phyloP scores from a whole-genome alignment of 2,888 invertebrate species.

The Ctenicera cuprea region DNA sequence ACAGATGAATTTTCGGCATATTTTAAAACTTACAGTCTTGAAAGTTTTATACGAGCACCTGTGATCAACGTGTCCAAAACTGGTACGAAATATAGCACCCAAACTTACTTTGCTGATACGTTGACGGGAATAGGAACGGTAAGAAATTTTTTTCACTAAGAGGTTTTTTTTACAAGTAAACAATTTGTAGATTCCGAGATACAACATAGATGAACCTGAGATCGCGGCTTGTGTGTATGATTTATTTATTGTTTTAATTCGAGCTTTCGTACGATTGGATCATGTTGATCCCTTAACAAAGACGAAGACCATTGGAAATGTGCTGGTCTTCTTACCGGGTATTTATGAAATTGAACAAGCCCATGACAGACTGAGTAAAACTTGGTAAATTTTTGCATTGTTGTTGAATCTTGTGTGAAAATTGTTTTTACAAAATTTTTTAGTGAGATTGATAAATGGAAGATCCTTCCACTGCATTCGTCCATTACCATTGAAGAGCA shows the following conservation, averaged over 20 bases:
- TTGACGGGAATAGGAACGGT: slow-evolving; percentile 64
- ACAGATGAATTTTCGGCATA: slow-evolving; percentile 83
- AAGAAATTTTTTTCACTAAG: slow-evolving; percentile 54
- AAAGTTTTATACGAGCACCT: slow-evolving; percentile 73
- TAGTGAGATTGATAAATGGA: slow-evolving; percentile 60
- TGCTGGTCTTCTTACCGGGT: slow-evolving; percentile 93
- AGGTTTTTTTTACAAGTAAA: not conserved
- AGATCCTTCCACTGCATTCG: slow-evolving; percentile 76
- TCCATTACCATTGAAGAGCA: slow-evolving; percentile 82
- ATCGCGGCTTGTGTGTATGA: slow-evolving; percentile 67
- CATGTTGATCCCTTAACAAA: slow-evolving; percentile 61
- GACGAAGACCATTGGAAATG: slow-evolving; percentile 74
- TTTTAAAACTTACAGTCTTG: slow-evolving; percentile 71
- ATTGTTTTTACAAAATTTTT: not conserved
- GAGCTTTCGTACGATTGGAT: slow-evolving; percentile 81
- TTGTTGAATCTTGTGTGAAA: not conserved
- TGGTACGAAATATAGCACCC: slow-evolving; percentile 74
- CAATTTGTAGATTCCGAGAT: slow-evolving; percentile 74
- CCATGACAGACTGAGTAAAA: slow-evolving; percentile 70
- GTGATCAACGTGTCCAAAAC: slow-evolving; percentile 75
- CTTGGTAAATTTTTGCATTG: slow-evolving; percentile 38
- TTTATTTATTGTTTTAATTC: slow-evolving; percentile 74
- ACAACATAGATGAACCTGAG: slow-evolving; percentile 77
- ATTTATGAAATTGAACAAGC: slow-evolving; percentile 88
- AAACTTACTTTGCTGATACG: slow-evolving; percentile 79